A percentile compares a stretch with the other conserved stretches of the same genome.
phyloP scores from a whole-genome alignment of 2,888 invertebrate species.

The Ormyrus nitidulus region DNA sequence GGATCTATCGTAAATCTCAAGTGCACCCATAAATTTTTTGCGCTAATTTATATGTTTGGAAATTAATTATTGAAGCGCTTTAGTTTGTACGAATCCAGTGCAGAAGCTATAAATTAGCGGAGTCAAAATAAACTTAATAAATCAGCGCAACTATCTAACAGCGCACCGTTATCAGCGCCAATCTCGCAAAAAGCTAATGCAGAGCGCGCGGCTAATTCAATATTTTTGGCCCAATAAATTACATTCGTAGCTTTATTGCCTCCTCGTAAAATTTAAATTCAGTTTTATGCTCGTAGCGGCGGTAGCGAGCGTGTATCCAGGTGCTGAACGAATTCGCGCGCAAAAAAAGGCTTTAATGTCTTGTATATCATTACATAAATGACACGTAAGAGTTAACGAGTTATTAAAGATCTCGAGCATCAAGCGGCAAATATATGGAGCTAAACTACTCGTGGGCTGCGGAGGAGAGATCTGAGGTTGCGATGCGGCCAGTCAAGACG shows the following conservation, averaged over 20 bases:
- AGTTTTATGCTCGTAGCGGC: slow-evolving; percentile 29
- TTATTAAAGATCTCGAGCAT: slow-evolving; percentile 52
- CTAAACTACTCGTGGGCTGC: slow-evolving; percentile 47
- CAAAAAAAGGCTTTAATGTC: slow-evolving; percentile 29
- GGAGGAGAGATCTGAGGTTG: slow-evolving; percentile 60
- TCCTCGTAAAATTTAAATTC: slow-evolving; percentile 52
- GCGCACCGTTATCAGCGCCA: neutral
- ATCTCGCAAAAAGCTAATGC: slow-evolving; percentile 8
- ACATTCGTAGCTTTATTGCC: slow-evolving; percentile 34
- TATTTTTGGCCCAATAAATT: slow-evolving; percentile 46
- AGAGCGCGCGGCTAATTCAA: slow-evolving; percentile 16
- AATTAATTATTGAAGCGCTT: neutral
- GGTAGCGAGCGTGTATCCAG: neutral
- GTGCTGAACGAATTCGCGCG: slow-evolving; percentile 31
- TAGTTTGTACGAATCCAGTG: neutral
- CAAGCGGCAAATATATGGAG: slow-evolving; percentile 35
- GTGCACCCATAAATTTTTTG: neutral
- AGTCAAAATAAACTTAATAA: slow-evolving; percentile 20
- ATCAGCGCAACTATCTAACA: neutral
- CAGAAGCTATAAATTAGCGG: slow-evolving; percentile 4
- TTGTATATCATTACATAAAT: slow-evolving; percentile 44
- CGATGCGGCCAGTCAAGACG: slow-evolving; percentile 55
- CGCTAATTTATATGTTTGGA: neutral
- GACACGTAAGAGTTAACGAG: slow-evolving; percentile 52
- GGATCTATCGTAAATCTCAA: neutral